Evolutionary conservation across 2,888 invertebrate species (phyloP).

Genomic region (Platynereis dumerilii): DNA sequence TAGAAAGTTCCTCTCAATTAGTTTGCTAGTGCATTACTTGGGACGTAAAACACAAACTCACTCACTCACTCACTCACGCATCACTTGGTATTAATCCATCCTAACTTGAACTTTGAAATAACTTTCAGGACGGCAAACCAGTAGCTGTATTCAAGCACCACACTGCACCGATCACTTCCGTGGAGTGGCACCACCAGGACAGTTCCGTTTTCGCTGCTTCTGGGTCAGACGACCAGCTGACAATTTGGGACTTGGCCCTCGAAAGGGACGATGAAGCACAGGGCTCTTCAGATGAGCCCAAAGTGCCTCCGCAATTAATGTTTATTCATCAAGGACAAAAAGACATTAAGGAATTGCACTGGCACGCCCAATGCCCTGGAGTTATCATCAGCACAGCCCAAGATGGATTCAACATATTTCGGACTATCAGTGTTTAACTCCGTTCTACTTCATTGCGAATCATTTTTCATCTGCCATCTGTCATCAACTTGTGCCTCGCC

Average conservation of each 20-base stretch:
- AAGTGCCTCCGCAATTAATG: conserved; percentile 86
- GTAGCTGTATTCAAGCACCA: conserved; percentile 96
- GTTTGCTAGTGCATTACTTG: too few species aligned
- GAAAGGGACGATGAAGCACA: conserved; percentile 50
- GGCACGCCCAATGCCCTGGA: conserved; percentile 96
- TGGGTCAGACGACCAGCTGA: conserved; percentile 93
- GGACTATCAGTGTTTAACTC: conserved; percentile 97
- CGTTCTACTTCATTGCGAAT: too few species aligned
- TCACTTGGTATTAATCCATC: too few species aligned
- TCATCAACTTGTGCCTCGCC: too few species aligned
- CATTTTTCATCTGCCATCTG: too few species aligned
- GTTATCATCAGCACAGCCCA: conserved; percentile 91
- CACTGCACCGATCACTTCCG: conserved; percentile 88
- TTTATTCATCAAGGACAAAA: conserved; percentile 98
- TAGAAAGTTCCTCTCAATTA: too few species aligned
- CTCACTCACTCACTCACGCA: too few species aligned
- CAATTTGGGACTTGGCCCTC: conserved; percentile 86
- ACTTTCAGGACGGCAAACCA: conserved; percentile 69
- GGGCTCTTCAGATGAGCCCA: conserved; percentile 43
- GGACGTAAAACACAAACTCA: too few species aligned
- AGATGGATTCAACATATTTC: conserved; percentile 95
- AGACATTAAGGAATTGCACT: conserved; percentile 97
- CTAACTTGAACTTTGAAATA: too few species aligned
- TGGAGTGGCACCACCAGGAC: conserved; percentile 96
- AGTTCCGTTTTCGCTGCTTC: conserved; percentile 91